Evolutionary conservation across 2,797 vertebrate genomes (phyloP), one percentile per base, ranked within the genome.

Genomic region (Choloepus didactylus): DNA sequence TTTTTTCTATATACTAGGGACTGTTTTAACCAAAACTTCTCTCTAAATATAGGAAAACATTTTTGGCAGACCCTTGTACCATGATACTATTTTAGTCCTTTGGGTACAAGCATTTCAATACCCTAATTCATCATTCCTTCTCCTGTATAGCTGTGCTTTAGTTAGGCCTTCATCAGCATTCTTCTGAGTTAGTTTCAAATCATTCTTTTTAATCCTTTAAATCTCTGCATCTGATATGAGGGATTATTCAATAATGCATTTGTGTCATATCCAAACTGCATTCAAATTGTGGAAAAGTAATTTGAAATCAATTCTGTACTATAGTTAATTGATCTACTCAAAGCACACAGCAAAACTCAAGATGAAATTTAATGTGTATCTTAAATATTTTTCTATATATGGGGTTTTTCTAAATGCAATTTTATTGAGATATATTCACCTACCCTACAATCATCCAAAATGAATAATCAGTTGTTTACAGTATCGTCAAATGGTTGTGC

Each of bases 161-260:
- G 54, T 94, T 49, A 79, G 76, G 31, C 12, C 87, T 82, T 92
- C 51, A 88, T 85, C 86, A 93, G 79, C 29, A 89, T 54, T 85
- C 51, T 82, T 91, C 54, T 25, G 27, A 59, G 46, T 67, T 96
- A 62, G 31, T 73, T 92, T 95, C 93, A 96, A 94, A 60, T 95
- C 18, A 93, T 59, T 87, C 75, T 41, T 87, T 90, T 85, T 89
- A 97, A 87, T 96, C 83, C 76, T 75, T 46, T 89, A 87, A 95
- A 94, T 95, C 84, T 87, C 73, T 83, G 41, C 19, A 87, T 95
- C 49, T 90, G 77, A 93, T 89, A 82, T 84, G 54, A 96, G 86
- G 62, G 80, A 95, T 96, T 95, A 96, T 81, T 70, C 29, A 96
- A 87, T 93, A 91, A 93, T 73, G 31, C 84, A 83, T 94, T 93